Evolutionary conservation across 2,113 vertebrate genomes (phyloP), one percentile per base, ranked within the genome.

Genomic region (Origma solitaria): DNA sequence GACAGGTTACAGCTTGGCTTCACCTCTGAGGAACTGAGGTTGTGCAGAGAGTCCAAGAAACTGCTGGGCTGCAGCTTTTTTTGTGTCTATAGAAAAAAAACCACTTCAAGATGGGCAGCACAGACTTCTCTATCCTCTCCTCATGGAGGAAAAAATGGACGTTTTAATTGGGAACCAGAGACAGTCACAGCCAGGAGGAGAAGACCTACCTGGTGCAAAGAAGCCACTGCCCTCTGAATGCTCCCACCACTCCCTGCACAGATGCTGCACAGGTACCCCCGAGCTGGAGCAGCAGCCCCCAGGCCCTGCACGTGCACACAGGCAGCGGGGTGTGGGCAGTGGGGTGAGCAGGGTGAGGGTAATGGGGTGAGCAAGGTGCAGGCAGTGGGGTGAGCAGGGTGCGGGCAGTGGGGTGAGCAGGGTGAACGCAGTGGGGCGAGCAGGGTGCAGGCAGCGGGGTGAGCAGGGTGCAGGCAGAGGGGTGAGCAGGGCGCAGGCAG

Each of bases 371-470:
- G 68, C 27, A 27, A 33, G 23, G 17, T 68, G 9, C 17, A 28
- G 24, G 44, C 35, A 72, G 5, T 5, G 2, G 17, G 31, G n/a
- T 24, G 42, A 23, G 42, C 13, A 20, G 13, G 11, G 35, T 13
- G 3, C 15, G 13, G 18, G 31, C 40, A n/a, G 16, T 0, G 3
- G 3, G 10, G 31, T 6, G 50, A 44, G 51, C 16, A n/a, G 51
- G 23, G 13, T 25, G 24, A 9, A 17, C 27, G 22, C 30, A 33
- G 16, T 0, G 3, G 7, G 20, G 28, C 3, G 69, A 40, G 31
- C 30, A n/a, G 51, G 23, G 7, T 50, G 23, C 16, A 56, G 18
- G 22, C 30, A 54, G 13, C 0, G 1, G 6, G 21, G 50, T 17
- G 62, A 33, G 21, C 21, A 31, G 10, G 24, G n/a, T 30, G 15